Evolutionary conservation across 2,888 invertebrate genomes (phyloP).

Genomic region (Catocala nupta): DNA sequence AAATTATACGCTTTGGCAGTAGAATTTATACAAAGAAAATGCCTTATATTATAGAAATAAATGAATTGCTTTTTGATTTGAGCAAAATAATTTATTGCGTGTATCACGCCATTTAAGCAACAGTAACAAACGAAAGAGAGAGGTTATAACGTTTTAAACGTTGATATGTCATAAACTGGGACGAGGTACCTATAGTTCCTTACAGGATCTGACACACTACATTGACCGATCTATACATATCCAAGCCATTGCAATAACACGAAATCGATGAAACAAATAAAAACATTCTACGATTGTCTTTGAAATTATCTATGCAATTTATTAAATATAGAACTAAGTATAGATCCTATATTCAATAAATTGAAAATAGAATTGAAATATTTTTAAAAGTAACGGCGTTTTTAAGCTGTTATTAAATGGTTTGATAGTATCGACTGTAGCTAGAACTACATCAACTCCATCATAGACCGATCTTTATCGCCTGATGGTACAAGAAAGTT

Average conservation of each 20-base stretch:
- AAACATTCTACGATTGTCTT: no score
- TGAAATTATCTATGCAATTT: no score
- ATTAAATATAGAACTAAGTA: no score
- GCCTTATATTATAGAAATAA: constrained; percentile 34
- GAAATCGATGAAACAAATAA: neutral
- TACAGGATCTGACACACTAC: constrained; percentile 25
- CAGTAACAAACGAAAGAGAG: constrained; percentile 18
- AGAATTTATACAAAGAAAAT: constrained; percentile 42
- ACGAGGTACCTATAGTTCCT: constrained; percentile 52
- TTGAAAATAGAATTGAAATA: no score
- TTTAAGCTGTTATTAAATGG: no score
- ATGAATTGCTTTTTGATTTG: constrained; percentile 74
- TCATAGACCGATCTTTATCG: no score
- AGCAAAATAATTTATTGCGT: constrained; percentile 69
- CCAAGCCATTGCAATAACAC: constrained; percentile 7
- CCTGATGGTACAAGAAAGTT: no score
- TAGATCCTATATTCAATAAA: no score
- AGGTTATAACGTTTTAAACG: constrained; percentile 60
- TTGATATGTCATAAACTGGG: constrained; percentile 67
- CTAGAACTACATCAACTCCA: no score
- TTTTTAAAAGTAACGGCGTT: no score
- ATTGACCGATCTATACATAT: neutral
- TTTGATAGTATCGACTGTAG: no score
- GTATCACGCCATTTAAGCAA: constrained; percentile 38
- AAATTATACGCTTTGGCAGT: constrained; percentile 38